Evolutionary conservation across 1,140 invertebrate genomes (phyloP).

Genomic region (Drosophila pseudoananassae): DNA sequence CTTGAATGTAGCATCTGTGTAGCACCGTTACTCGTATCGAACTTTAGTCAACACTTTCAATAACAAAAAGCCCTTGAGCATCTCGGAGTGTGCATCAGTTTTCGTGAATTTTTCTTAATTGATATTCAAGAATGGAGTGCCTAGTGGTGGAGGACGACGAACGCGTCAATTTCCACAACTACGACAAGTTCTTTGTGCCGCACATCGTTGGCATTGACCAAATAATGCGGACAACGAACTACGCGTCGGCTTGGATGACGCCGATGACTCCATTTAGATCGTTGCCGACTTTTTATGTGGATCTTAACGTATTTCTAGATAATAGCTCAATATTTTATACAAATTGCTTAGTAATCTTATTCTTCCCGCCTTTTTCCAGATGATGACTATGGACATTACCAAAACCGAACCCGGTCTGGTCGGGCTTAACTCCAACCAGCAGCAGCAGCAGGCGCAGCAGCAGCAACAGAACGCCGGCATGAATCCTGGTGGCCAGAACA

Average conservation of each 20-base stretch:
- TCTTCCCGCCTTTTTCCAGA: constrained; percentile 56
- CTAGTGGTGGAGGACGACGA: not conserved
- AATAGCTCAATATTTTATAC: too few relatives aligned
- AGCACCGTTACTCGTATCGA: constrained; percentile 46
- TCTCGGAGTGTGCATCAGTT: too few relatives aligned
- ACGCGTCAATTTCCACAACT: constrained; percentile 8
- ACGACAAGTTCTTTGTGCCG: constrained; percentile 52
- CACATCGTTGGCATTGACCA: not conserved
- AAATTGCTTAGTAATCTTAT: not conserved
- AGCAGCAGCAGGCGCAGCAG: constrained; percentile 56
- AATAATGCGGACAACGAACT: not conserved
- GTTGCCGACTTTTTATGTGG: not conserved
- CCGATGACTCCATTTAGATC: not conserved
- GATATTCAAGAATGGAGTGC: not conserved
- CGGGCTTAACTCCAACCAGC: constrained; percentile 79
- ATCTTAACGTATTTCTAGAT: too few relatives aligned
- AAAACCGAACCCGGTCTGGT: constrained; percentile 86
- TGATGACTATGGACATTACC: constrained; percentile 90
- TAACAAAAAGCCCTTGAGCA: not conserved
- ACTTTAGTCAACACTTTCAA: not conserved
- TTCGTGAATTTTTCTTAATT: not conserved
- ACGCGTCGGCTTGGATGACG: not conserved
- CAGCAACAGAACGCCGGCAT: constrained; percentile 78
- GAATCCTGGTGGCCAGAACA: constrained; percentile 82
- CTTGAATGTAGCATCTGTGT: constrained; percentile 36